phyloP scores from a whole-genome alignment of 2,888 invertebrate species.

The Gymnoscelis rufifasciata region DNA sequence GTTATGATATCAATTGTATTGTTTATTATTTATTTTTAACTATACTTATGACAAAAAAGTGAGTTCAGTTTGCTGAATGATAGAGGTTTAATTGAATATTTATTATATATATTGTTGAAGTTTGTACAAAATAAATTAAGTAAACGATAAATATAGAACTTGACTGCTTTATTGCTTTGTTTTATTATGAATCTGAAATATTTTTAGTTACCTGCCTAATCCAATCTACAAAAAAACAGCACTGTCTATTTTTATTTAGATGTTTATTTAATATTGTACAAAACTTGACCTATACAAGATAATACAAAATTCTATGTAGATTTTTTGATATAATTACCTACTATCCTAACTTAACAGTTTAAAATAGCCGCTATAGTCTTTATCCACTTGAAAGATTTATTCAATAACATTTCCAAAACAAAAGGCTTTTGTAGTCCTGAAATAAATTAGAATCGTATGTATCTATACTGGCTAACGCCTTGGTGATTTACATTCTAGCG shows the following conservation, averaged over 20 bases:
- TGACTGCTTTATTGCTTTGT: conserved; percentile 73
- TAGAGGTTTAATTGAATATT: conserved; percentile 80
- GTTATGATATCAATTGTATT: conserved; percentile 75
- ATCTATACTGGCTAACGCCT: too few relatives aligned
- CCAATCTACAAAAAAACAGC: conserved; percentile 50
- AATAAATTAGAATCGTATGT: conserved; percentile 10
- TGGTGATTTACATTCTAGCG: too few relatives aligned
- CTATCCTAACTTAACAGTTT: conserved; percentile 53
- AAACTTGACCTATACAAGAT: conserved; percentile 63
- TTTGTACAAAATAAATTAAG: conserved; percentile 81
- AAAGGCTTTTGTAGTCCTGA: conserved; percentile 21
- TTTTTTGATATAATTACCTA: conserved; percentile 49
- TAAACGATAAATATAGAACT: conserved; percentile 81
- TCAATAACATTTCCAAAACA: conserved; percentile 34
- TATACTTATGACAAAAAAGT: conserved; percentile 78
- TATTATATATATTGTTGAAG: conserved; percentile 81
- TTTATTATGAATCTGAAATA: conserved; percentile 53
- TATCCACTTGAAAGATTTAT: conserved; percentile 60
- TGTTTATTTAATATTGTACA: conserved; percentile 65
- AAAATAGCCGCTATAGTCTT: conserved; percentile 49
- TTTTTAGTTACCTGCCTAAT: too few relatives aligned
- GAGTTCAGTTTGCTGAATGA: conserved; percentile 80
- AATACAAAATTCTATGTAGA: conserved; percentile 56
- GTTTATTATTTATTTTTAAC: conserved; percentile 69
- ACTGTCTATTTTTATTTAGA: conserved; percentile 72